Conservation (phyloP, 2,888 invertebrate species). For the Acleris emargana region DNA sequence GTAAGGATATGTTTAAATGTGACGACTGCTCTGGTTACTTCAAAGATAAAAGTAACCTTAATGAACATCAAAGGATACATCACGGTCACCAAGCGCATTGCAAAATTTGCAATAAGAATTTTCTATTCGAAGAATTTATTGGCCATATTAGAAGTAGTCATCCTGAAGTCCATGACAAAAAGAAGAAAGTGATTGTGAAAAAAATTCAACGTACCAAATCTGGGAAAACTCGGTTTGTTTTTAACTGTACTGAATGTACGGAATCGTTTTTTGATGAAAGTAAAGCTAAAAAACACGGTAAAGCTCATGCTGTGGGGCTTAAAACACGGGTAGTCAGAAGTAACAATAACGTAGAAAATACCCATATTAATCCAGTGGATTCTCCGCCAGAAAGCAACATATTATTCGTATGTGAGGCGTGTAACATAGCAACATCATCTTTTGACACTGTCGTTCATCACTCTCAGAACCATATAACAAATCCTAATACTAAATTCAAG, state of each 20-base stretch:
- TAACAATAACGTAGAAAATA: background rate
- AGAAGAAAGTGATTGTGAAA: background rate
- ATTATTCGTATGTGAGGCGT: conserved; percentile 16
- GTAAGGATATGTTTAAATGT: conserved; percentile 4
- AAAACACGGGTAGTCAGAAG: background rate
- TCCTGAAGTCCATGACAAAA: conserved; percentile 1
- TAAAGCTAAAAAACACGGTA: background rate
- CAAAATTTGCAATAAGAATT: conserved; percentile 8
- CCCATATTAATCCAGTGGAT: background rate
- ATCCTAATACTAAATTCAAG: background rate
- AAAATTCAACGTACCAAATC: background rate
- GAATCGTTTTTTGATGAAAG: background rate
- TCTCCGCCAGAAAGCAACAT: background rate
- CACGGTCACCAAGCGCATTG: background rate
- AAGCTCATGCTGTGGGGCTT: background rate
- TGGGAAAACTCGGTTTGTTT: background rate
- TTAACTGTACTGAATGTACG: background rate
- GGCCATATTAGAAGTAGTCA: background rate
- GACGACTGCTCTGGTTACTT: background rate
- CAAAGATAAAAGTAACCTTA: background rate
- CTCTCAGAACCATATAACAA: conserved; percentile 23
- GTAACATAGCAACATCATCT: conserved; percentile 15
- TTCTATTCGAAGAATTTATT: background rate
- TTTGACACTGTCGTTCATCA: conserved; percentile 27
- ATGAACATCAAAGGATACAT: background rate